Evolutionary conservation across 30 jellyfish, hydroid and myxozoan genomes (phyloP), one percentile per base, ranked within the genome.

Genomic region (Turritopsis rubra): DNA sequence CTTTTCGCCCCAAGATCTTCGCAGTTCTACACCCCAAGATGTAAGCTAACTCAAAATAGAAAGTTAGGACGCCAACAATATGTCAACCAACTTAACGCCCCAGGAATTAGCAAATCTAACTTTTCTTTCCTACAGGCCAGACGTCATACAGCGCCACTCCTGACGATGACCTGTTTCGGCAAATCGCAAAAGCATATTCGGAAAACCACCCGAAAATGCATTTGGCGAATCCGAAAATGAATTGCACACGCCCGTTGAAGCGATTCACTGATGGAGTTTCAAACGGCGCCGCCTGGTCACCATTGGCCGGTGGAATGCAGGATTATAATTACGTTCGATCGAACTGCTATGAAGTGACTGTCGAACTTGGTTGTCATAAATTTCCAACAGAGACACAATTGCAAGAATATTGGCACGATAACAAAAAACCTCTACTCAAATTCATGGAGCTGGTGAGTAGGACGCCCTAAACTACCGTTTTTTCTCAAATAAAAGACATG

Each of bases 231-330:
- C 89, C 99, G 20, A 95, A 89, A 78, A 96, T 83, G 84, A 89
- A 95, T 65, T 95, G 99, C 80, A 75, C 91, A 54, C 91, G 85
- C 24, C 95, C 97, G n/a, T 53, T 87, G 78, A 82, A 81, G 23
- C 96, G 96, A 4, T 95, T 95, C 65, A 89, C 95, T 70, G 99
- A 91, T 53, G 99, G 99, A 4, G 90, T 95, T 21, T 85, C 97
- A 7, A 95, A 95, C 66, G 99, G 99, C 4, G 99, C 99, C n/a
- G 99, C 96, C 0, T 95, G 99, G 99, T 91, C 97, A 21, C 83
- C 97, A 71, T 71, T 95, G 7, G 54, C 96, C 29, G 97, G 97
- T 7, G 97, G 97, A 30, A 95, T 95, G 99, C 99, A 95, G 79
- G 99, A 95, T 84, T 95, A 95, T 72, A 95, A 95, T 75, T 95